Evolutionary conservation across 2,113 vertebrate genomes (phyloP), one percentile per base, ranked within the genome.

Genomic region (Nanorana parkeri): DNA sequence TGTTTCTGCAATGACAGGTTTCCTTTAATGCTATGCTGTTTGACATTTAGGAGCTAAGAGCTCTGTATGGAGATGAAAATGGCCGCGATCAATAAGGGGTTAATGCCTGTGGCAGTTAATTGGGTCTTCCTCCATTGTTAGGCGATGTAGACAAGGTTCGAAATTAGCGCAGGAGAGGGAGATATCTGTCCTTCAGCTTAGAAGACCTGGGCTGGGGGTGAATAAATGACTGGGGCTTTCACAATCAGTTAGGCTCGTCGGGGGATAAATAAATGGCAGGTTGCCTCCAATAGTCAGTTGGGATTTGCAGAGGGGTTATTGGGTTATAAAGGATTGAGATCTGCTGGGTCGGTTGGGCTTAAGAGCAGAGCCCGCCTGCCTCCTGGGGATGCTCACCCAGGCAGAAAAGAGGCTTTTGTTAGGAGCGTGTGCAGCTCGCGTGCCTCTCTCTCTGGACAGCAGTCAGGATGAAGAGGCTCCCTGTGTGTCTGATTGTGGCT

Each of bases 361-460:
- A 28, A 64, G 71, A 17, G 19, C 61, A 41, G 29, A 82, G 80
- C 51, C 61, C 60, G 63, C 24, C 47, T 5, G 19, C 80, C 80
- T 21, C 80, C 80, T 75, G 71, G 72, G 52, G 80, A 2, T 71
- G 80, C 72, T 83, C 80, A 83, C 24, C 80, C 87, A 92, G 86
- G 86, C 91, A 87, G 91, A 91, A 88, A 94, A 93, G 88, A 85
- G n/a, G 88, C 92, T 93, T 94, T 94, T 93, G 92, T 92, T 87
- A 86, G 76, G 81, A 81, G 85, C 92, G 94, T 93, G 94, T 95
- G 94, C 89, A 58, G 88, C 86, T 93, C 94, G 93, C 92, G 94
- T 94, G 94, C 89, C 89, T 85, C 88, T 76, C 88, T 76, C 84
- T 0, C 86, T 67, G 63, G 84, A 52, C 77, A 63, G 52, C 64